phyloP scores from a whole-genome alignment of 2,797 vertebrate genomes.

The Poeciliopsis gracilis region DNA sequence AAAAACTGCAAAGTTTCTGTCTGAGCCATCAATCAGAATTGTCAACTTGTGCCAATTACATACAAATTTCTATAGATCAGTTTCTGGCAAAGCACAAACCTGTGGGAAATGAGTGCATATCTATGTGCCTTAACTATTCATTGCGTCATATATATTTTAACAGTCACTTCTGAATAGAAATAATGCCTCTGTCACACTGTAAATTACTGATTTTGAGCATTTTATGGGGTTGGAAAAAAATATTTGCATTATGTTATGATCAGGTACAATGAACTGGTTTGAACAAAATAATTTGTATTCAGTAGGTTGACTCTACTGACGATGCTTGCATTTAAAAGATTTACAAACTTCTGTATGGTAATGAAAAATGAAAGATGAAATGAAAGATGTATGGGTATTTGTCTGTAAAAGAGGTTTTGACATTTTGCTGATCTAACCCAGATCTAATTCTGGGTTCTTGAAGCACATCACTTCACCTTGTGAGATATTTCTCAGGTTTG shows the following conservation, averaged over 20 bases:
- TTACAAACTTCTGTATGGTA: background rate
- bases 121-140: background rate
- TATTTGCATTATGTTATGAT: background rate
- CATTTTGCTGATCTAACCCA: background rate
- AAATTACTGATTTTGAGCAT: background rate
- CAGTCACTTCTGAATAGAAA: background rate
- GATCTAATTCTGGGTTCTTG: background rate
- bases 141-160: background rate
- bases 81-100: background rate
- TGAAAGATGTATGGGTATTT: background rate
- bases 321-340: background rate
- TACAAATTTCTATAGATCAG: background rate
- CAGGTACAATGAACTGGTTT: background rate
- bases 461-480: background rate
- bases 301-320: conserved; percentile 14
- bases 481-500: background rate
- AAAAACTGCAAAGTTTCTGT: background rate
- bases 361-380: rapidly evolving
- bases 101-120: background rate
- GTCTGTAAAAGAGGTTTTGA: conserved; percentile 4
- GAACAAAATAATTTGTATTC: background rate
- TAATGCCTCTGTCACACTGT: background rate
- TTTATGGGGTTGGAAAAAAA: background rate
- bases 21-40: background rate
- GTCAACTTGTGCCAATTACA: background rate